Evolutionary conservation across 2,888 invertebrate species (phyloP).

Genomic region (Euproctis similis): DNA sequence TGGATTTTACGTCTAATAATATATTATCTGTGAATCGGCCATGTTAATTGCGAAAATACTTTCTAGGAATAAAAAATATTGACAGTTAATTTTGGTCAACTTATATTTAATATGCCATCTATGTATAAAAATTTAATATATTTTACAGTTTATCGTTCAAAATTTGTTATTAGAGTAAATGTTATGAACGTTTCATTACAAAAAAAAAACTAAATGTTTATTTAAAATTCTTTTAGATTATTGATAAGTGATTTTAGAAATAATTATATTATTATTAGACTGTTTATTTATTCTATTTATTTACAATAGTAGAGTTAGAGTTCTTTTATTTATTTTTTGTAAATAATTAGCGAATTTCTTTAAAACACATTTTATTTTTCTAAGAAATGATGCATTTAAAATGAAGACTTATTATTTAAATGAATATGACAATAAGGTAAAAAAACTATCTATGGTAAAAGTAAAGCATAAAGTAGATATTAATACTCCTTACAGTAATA

Average conservation of each 20-base stretch:
- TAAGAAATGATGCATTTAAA: constrained; percentile 36
- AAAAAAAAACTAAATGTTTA: constrained; percentile 12
- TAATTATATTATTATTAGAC: constrained; percentile 32
- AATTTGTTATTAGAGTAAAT: constrained; percentile 9
- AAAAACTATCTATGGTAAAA: too few species aligned
- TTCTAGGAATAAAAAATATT: too few species aligned
- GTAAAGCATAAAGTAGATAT: too few species aligned
- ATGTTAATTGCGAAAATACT: too few species aligned
- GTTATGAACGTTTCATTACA: constrained; percentile 3
- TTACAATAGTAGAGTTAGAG: constrained; percentile 37
- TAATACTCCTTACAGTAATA: too few species aligned
- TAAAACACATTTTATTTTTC: constrained; percentile 23
- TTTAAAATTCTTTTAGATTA: constrained; percentile 13
- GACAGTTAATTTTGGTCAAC: too few species aligned
- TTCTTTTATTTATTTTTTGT: constrained; percentile 54
- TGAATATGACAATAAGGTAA: constrained; percentile 13
- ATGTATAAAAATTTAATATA: too few species aligned
- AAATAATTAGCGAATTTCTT: constrained; percentile 58
- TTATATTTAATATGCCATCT: not conserved
- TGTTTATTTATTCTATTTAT: constrained; percentile 68
- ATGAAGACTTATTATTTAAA: constrained; percentile 26
- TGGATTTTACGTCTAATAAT: too few species aligned
- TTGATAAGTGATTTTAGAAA: constrained; percentile 31
- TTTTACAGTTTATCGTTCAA: too few species aligned
- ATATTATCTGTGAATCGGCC: too few species aligned